These are phyloP conservation scores for Emydoidea blandingii DNA, from an alignment of 2,797 vertebrate species.

Conservation along the genomic window DNA sequence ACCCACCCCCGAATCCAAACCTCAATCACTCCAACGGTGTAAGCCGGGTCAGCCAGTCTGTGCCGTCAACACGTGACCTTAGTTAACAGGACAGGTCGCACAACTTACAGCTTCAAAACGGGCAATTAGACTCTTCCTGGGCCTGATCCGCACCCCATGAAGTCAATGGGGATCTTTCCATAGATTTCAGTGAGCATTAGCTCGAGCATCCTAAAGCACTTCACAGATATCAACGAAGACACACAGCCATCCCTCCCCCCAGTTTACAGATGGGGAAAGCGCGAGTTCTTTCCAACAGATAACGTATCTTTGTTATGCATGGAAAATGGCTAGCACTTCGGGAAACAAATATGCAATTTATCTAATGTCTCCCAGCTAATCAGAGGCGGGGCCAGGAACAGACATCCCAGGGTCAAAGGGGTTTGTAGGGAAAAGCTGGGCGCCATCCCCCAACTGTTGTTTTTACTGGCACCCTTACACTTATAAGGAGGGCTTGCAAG, in stretches of 20 bases:
- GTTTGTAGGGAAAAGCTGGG: not conserved
- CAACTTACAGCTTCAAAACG: not conserved
- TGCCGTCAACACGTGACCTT: not conserved
- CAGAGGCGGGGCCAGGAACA: not conserved
- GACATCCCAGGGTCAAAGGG: not conserved
- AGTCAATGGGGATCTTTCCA: not conserved
- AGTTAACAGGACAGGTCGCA: not conserved
- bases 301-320: not conserved
- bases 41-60: not conserved
- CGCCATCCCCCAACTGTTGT: not conserved
- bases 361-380: not conserved
- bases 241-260: not conserved
- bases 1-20: not conserved
- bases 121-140: fast-evolving
- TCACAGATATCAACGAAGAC: not conserved
- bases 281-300: not conserved
- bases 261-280: not conserved
- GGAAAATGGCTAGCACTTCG: not conserved
- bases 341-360: not conserved
- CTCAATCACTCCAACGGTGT: not conserved
- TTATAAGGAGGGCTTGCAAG: not conserved
- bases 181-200: not conserved
- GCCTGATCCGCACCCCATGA: fast-evolving
- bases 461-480: not conserved
- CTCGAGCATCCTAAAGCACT: fast-evolving